Evolutionary conservation across 2,113 vertebrate species (phyloP).

Genomic region (Sander vitreus): DNA sequence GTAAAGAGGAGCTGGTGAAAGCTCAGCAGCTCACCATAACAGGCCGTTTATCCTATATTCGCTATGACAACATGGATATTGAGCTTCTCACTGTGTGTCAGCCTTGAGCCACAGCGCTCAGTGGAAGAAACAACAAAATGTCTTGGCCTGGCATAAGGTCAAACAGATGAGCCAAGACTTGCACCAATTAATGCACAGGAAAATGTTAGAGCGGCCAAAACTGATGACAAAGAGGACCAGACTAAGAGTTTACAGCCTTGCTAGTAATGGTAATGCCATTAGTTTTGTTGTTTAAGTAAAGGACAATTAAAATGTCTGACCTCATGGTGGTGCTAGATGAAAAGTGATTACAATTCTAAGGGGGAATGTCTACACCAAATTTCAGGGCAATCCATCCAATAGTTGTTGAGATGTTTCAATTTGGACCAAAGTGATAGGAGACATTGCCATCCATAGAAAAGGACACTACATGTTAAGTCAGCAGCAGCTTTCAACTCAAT

Average conservation of each 20-base stretch:
- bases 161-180: slow-evolving; percentile 16
- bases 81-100: slow-evolving; percentile 29
- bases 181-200: slow-evolving; percentile 1
- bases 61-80: slow-evolving; percentile 45
- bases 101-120: slow-evolving; percentile 22
- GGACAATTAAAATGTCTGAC: background rate
- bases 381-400: no score
- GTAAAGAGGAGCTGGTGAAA: slow-evolving; percentile 58
- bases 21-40: slow-evolving; percentile 37
- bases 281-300: background rate
- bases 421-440: background rate
- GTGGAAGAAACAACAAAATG: slow-evolving; percentile 36
- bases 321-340: background rate
- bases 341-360: background rate
- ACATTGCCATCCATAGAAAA: no score
- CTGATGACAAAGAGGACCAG: background rate
- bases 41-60: slow-evolving; percentile 43
- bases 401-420: no score
- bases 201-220: background rate
- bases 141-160: background rate
- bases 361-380: no score
- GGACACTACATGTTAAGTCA: background rate
- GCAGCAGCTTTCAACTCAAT: background rate
- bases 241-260: background rate
- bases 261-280: background rate